Percentiles rank a stretch among this genome's conserved stretches.
Conservation (phyloP, 53 echinoderm and acorn worm species). For the Holothuria leucospilota region DNA sequence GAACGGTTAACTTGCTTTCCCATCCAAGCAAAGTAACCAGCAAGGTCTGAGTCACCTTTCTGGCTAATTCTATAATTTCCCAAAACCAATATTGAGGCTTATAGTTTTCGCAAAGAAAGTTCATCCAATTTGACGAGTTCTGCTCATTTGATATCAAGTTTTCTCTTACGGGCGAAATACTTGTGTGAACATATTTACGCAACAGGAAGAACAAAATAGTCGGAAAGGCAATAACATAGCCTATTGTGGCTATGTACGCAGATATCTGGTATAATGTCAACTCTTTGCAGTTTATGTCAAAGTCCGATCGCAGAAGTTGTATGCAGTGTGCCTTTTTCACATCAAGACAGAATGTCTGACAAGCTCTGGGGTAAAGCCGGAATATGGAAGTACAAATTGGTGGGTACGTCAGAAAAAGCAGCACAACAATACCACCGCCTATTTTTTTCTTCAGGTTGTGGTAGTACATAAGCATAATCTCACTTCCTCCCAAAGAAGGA, state of each 20-base stretch:
- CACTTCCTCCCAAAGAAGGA: neutral
- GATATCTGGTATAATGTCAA: conserved; percentile 22
- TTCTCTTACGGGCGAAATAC: no score
- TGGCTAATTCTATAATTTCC: neutral
- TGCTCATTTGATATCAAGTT: no score
- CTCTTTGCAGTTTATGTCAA: conserved; percentile 48
- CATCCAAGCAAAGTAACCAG: neutral
- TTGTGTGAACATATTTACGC: neutral
- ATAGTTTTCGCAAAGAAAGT: neutral
- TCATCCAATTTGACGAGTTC: neutral
- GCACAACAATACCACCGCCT: neutral
- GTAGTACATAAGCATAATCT: no score
- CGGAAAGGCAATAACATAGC: conserved; percentile 64
- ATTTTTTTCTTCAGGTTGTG: neutral
- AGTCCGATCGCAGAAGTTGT: conserved; percentile 50
- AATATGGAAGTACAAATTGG: conserved; percentile 45
- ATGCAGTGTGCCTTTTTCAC: neutral
- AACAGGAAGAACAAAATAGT: conserved; percentile 44
- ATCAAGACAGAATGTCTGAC: conserved; percentile 54
- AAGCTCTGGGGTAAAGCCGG: conserved; percentile 45
- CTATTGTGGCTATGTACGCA: conserved; percentile 34
- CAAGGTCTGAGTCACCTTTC: neutral
- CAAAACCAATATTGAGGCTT: neutral
- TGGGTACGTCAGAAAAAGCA: conserved; percentile 65
- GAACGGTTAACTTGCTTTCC: neutral